These are phyloP conservation scores for Mimas tiliae DNA, from an alignment of 2,888 invertebrate genomes.

Conservation along the genomic window DNA sequence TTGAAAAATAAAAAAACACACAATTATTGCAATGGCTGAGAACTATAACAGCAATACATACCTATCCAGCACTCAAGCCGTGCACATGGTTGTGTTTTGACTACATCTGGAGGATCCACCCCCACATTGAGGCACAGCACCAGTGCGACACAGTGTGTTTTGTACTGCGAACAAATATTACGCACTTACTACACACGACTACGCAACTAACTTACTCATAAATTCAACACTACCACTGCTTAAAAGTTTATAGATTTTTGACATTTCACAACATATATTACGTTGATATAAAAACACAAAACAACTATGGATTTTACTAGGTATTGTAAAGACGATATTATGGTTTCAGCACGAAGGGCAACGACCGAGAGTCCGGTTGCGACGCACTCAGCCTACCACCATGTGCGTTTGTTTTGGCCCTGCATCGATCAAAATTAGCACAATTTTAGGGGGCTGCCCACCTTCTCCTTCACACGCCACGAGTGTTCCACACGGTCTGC, in stretches of 20 bases:
- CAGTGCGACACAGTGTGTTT: slow-evolving; percentile 99
- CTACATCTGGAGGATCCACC: slow-evolving; percentile 99
- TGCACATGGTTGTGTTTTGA: slow-evolving; percentile 98
- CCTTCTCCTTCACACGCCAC: slow-evolving; percentile 97
- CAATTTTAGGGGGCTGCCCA: slow-evolving; percentile 59
- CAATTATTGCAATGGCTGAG: no score
- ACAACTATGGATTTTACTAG: background rate
- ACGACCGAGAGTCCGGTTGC: slow-evolving; percentile 30
- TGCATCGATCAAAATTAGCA: slow-evolving; percentile 42
- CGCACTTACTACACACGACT: slow-evolving; percentile 3
- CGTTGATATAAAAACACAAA: slow-evolving; percentile 4
- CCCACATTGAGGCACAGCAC: slow-evolving; percentile 99
- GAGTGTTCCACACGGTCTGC: slow-evolving; percentile 90
- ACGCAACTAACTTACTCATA: background rate
- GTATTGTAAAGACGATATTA: background rate
- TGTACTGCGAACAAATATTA: slow-evolving; percentile 89
- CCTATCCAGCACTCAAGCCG: slow-evolving; percentile 98
- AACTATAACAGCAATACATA: slow-evolving; percentile 68
- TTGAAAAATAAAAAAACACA: no score
- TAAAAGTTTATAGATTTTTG: slow-evolving; percentile 13
- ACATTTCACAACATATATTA: slow-evolving; percentile 1
- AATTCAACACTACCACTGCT: slow-evolving; percentile 8
- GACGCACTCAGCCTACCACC: slow-evolving; percentile 39
- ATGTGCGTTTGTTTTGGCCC: slow-evolving; percentile 78
- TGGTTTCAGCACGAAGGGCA: slow-evolving; percentile 32